Evolutionary conservation across 2,797 vertebrate species (phyloP), one percentile per base, ranked within the genome.

Genomic region (Sphenodon punctatus): DNA sequence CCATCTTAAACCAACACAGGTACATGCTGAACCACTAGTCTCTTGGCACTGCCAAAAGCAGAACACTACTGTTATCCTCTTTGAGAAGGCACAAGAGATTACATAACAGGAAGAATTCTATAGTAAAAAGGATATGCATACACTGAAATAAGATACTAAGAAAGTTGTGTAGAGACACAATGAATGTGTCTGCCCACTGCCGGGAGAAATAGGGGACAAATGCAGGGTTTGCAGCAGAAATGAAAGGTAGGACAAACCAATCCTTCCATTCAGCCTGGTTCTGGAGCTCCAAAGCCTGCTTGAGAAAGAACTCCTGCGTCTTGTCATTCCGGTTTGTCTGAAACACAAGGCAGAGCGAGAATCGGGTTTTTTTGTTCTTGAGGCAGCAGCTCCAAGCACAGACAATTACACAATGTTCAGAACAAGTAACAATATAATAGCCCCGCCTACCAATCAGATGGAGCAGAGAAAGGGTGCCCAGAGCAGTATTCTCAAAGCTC

Each of bases 91-190:
- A 19, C 32, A 27, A 20, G 10, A 71, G 32, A 68, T 53, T 23
- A 65, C 30, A 30, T n/a, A n/a, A n/a, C n/a, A n/a, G n/a, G n/a
- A 9, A 43, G 36, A 11, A 53, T 17, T 61, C 45, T 48, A 20
- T 6, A 27, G 27, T 32, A 30, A 77, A 80, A 96, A 98, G 97
- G 98, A 99, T 99, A 99, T 99, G 99, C 97, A 99, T 98, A 86
- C 98, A 99, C 95, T 98, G 98, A 95, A 99, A 99, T 23, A 99
- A 96, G 59, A 99, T 98, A 0, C 98, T 99, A 85, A 99, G 96
- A 92, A 99, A 99, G 96, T 99, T 99, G 95, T 99, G 98, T 89
- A 99, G 96, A 2, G 99, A 99, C 49, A 99, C 98, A 0, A 99
- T 96, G 94, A 99, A 99, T 0, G 98, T 99, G 94, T 99, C 99